These are phyloP conservation scores for Thalassaphorura encarpata DNA, from an alignment of 1,140 invertebrate species.

Conservation along the genomic window DNA sequence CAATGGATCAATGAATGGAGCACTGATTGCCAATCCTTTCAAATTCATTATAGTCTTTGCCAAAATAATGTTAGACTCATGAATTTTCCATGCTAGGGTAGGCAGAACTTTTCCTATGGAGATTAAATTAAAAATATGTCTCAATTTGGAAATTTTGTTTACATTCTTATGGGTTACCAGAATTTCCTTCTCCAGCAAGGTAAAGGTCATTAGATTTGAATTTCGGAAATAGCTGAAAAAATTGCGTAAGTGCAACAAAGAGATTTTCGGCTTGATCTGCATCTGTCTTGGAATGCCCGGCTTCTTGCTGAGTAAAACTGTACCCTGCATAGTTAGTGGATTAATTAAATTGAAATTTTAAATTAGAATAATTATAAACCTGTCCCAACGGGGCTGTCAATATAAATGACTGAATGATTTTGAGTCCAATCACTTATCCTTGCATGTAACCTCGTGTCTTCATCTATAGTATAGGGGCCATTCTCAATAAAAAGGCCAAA, in stretches of 20 bases:
- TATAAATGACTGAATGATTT: conserved; percentile 40
- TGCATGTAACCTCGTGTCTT: conserved; percentile 42
- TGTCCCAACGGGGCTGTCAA: conserved; percentile 5
- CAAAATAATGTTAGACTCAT: conserved; percentile 47
- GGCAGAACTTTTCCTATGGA: conserved; percentile 57
- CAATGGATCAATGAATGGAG: conserved; percentile 43
- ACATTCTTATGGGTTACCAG: conserved; percentile 21
- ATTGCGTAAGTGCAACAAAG: not conserved
- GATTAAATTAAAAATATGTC: not conserved
- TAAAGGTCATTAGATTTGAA: conserved; percentile 36
- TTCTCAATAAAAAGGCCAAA: conserved; percentile 46
- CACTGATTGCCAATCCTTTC: conserved; percentile 44
- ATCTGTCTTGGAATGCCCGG: conserved; percentile 34
- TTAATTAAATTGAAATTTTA: too few species aligned
- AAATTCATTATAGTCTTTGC: conserved; percentile 19
- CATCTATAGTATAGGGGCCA: conserved; percentile 38
- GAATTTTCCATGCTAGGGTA: conserved; percentile 60
- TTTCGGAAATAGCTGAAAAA: not conserved
- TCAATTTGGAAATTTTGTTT: not conserved
- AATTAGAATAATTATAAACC: too few species aligned
- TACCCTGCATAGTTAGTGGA: too few species aligned
- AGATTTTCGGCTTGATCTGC: not conserved
- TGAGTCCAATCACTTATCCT: conserved; percentile 40
- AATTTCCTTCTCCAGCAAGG: conserved; percentile 39
- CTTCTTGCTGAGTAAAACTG: conserved; percentile 25